These are phyloP conservation scores for Solea solea DNA, from an alignment of 2,113 vertebrate species.

Conservation along the genomic window DNA sequence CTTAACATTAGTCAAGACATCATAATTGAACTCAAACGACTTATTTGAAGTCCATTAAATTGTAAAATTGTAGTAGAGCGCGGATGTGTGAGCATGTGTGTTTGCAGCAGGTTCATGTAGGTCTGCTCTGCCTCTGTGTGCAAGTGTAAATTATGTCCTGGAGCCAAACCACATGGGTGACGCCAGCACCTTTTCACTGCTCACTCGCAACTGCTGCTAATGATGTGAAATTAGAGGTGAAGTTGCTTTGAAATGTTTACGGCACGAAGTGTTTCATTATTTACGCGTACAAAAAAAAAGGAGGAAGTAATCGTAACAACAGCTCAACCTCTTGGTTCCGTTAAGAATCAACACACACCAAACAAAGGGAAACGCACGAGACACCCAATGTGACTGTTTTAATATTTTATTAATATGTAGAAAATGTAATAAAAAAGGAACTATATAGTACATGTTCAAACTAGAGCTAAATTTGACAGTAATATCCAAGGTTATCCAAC, in stretches of 20 bases:
- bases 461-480: constrained; percentile 92
- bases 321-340: too few species aligned
- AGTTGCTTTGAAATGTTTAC: constrained; percentile 39
- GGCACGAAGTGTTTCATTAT: constrained; percentile 30
- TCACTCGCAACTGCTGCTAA: too few species aligned
- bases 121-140: neutral
- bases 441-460: constrained; percentile 97
- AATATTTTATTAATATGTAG: constrained; percentile 99
- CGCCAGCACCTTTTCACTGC: neutral
- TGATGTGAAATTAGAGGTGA: constrained; percentile 48
- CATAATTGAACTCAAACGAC: too few species aligned
- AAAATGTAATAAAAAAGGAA: constrained; percentile 99
- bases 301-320: neutral
- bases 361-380: constrained; percentile 15
- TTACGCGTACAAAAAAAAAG: neutral
- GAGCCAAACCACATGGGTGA: constrained; percentile 1
- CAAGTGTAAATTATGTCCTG: constrained; percentile 12
- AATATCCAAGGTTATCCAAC: constrained; percentile 84
- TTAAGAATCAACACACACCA: too few species aligned
- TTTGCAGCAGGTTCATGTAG: neutral
- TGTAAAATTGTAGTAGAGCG: neutral
- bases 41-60: neutral
- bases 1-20: too few species aligned
- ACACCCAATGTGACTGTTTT: constrained; percentile 74
- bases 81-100: neutral